Evolutionary conservation across 2,888 invertebrate species (phyloP), one percentile per base, ranked within the genome.

Genomic region (Leucania comma): DNA sequence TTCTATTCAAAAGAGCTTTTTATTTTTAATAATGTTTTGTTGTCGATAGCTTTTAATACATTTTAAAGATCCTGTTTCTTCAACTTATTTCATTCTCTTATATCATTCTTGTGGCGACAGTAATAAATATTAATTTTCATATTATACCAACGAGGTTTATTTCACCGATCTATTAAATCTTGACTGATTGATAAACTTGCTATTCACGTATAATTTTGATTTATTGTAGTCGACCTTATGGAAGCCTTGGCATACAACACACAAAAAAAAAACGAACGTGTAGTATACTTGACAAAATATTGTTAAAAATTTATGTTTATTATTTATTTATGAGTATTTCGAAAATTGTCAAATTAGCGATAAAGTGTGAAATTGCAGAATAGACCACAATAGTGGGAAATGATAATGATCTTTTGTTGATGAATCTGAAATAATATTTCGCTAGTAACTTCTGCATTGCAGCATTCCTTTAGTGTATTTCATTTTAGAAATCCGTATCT

Each of bases 171-270:
- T 60, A 59, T 57, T 53, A 42, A 51, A 0, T 38, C 2, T 62
- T 69, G 35, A 68, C 60, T 66, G 51, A 74, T 59, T 48, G n/a
- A 14, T n/a, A n/a, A n/a, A n/a, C n/a, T 65, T 3, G 48, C 29
- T 35, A n/a, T 51, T 12, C 35, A n/a, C 12, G n/a, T 56, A 54
- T 54, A 42, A 74, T 71, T 67, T 12, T 56, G 51, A 73, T 79
- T 70, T 54, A 75, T 56, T 68, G 26, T 58, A 64, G n/a, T 64
- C 60, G 29, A 56, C 67, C 72, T 67, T 59, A 51, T 48, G 29
- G n/a, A 60, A 72, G 20, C 79, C 83, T 79, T 83, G 81, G 72
- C 81, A 74, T 62, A 79, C 57, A 32, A 38, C 53, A 32, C 22
- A 57, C 20, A 57, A 24, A 14, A 56, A 68, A 58, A 58, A 59